A percentile compares a stretch with the other conserved stretches of the same genome.
These are phyloP conservation scores for Aproaerema taeniolella DNA, from an alignment of 2,888 invertebrate genomes.

Conservation along the genomic window DNA sequence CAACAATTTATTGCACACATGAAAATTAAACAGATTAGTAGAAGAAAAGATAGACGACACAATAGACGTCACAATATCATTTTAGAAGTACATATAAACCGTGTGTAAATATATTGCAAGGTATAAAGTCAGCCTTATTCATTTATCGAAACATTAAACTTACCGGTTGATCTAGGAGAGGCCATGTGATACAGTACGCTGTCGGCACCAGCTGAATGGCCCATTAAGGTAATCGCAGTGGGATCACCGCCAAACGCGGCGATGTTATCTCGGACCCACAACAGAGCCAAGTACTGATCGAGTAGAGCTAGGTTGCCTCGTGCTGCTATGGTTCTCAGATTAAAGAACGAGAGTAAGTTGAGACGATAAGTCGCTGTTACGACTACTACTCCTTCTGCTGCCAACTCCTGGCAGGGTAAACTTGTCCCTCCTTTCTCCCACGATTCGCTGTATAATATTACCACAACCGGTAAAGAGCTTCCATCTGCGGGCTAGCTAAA, in stretches of 20 bases:
- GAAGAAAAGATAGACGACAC: too few species aligned
- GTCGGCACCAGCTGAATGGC: conserved; percentile 88
- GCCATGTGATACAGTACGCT: conserved; percentile 82
- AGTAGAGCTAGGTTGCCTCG: conserved; percentile 91
- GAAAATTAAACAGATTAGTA: too few species aligned
- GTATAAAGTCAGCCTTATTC: too few species aligned
- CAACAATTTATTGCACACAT: too few species aligned
- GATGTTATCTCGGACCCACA: conserved; percentile 88
- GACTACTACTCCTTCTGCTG: conserved; percentile 83
- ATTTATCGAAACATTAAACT: conserved; percentile 12
- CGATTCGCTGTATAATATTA: conserved; percentile 82
- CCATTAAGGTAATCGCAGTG: conserved; percentile 86
- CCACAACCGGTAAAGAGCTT: conserved; percentile 80
- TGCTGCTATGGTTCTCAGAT: conserved; percentile 69
- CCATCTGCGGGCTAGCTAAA: conserved; percentile 70
- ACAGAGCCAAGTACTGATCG: conserved; percentile 89
- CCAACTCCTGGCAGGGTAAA: conserved; percentile 83
- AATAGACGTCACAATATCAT: too few species aligned
- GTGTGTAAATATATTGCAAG: too few species aligned
- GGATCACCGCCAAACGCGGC: conserved; percentile 89
- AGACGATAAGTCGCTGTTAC: conserved; percentile 83
- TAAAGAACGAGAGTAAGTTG: conserved; percentile 84
- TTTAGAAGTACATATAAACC: too few species aligned
- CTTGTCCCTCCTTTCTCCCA: conserved; percentile 72
- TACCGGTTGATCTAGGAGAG: conserved; percentile 81